These are phyloP conservation scores for Spilarctia lutea DNA, from an alignment of 2,888 invertebrate genomes.

Conservation along the genomic window DNA sequence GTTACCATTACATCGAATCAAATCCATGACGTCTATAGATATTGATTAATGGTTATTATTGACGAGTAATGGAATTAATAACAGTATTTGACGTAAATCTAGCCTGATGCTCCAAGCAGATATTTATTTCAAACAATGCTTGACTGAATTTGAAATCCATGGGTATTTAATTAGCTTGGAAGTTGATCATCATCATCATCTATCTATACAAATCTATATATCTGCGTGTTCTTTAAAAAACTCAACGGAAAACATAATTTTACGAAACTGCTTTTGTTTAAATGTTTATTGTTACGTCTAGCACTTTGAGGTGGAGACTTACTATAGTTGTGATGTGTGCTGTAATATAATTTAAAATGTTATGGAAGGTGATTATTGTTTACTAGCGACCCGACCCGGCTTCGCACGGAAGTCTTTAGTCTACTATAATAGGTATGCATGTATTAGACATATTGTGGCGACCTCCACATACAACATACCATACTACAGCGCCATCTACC, in stretches of 20 bases:
- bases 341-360: neutral
- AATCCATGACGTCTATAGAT: slow-evolving; percentile 6
- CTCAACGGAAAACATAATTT: too few relatives aligned
- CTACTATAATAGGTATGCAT: too few relatives aligned
- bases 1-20: neutral
- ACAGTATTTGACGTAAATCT: slow-evolving; percentile 1
- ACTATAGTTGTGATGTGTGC: neutral
- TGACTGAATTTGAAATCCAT: neutral
- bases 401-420: too few relatives aligned
- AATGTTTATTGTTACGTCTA: neutral
- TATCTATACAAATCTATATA: neutral
- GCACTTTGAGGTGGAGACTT: neutral
- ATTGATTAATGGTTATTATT: neutral
- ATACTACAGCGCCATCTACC: too few relatives aligned
- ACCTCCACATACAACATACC: too few relatives aligned
- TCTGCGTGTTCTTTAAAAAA: too few relatives aligned
- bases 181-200: neutral
- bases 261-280: neutral
- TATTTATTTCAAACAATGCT: neutral
- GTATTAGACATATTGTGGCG: too few relatives aligned
- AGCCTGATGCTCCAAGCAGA: neutral
- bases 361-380: too few relatives aligned
- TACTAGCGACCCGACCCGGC: too few relatives aligned
- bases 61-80: neutral
- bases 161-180: neutral